A percentile compares a stretch with the other conserved stretches of the same genome.
phyloP scores from a whole-genome alignment of 1,140 invertebrate genomes.

The Drosophila yakuba region DNA sequence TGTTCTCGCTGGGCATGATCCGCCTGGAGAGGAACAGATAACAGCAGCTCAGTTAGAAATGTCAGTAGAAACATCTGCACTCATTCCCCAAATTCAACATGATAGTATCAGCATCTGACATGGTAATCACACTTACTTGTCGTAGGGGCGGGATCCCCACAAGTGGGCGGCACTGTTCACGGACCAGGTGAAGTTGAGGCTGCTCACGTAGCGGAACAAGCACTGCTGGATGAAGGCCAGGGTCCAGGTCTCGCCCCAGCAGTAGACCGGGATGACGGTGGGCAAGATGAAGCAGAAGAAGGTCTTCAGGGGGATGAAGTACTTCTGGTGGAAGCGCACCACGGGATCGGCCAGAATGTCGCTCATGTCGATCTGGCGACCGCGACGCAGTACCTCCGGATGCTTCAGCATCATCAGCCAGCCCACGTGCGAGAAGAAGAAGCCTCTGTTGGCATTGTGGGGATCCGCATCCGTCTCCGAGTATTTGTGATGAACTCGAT shows the following conservation, averaged over 20 bases:
- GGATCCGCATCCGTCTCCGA: constrained; percentile 96
- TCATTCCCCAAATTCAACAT: neutral
- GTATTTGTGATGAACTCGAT: constrained; percentile 95
- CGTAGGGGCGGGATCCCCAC: constrained; percentile 80
- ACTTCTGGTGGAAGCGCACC: constrained; percentile 89
- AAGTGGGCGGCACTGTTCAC: constrained; percentile 89
- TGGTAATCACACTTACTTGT: constrained; percentile 84
- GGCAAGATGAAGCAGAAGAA: constrained; percentile 92
- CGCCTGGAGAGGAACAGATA: constrained; percentile 84
- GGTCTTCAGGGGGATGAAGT: constrained; percentile 90
- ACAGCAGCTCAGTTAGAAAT: neutral
- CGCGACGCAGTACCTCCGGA: constrained; percentile 91
- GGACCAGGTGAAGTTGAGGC: constrained; percentile 94
- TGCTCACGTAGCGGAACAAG: constrained; percentile 90
- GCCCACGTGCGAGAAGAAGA: constrained; percentile 96
- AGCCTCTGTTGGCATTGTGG: constrained; percentile 94
- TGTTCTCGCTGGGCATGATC: constrained; percentile 88
- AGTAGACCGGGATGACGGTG: constrained; percentile 89
- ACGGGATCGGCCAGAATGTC: constrained; percentile 92
- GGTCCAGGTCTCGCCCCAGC: constrained; percentile 90
- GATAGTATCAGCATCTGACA: constrained; percentile 7
- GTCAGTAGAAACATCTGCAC: constrained; percentile 1
- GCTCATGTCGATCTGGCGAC: constrained; percentile 90
- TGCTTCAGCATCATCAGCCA: constrained; percentile 95
- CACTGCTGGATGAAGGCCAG: constrained; percentile 87